phyloP scores from a whole-genome alignment of 2,888 invertebrate genomes.

The Caenorhabditis plicata region DNA sequence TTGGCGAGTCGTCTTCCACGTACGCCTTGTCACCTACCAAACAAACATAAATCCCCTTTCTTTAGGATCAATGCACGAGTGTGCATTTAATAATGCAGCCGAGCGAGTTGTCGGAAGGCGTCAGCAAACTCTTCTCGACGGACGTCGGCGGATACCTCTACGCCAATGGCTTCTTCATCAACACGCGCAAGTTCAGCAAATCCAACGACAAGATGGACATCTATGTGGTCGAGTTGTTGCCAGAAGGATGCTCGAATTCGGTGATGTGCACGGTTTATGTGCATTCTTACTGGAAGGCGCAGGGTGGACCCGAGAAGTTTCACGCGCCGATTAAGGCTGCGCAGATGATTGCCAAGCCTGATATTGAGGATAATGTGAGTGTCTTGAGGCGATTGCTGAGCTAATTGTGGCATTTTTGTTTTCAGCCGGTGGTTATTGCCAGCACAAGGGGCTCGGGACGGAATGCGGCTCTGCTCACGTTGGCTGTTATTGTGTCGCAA shows the following conservation, averaged over 20 bases:
- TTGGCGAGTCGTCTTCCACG: constrained; percentile 20
- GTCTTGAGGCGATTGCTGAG: no score
- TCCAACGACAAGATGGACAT: neutral
- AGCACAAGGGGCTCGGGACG: neutral
- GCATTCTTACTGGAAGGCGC: constrained; percentile 1
- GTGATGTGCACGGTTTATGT: constrained; percentile 1
- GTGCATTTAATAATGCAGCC: neutral
- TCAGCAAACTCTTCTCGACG: neutral
- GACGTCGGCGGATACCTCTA: neutral
- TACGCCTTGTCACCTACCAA: neutral
- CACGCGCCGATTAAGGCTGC: constrained; percentile 2
- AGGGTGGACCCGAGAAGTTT: constrained; percentile 5
- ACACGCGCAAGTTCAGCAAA: neutral
- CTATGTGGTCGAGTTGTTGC: constrained; percentile 1
- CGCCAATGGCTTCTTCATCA: constrained; percentile 1
- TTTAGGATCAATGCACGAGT: neutral
- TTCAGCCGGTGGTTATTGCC: constrained; percentile 2
- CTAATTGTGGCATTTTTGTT: no score
- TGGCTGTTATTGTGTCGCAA: neutral
- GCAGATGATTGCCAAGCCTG: neutral
- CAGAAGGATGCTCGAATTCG: constrained; percentile 6
- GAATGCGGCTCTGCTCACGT: neutral
- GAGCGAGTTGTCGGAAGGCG: neutral
- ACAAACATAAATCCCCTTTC: neutral
- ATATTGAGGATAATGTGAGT: constrained; percentile 1